These are phyloP conservation scores for Hemibagrus guttatus DNA, from an alignment of 2,797 vertebrate species.

Conservation along the genomic window DNA sequence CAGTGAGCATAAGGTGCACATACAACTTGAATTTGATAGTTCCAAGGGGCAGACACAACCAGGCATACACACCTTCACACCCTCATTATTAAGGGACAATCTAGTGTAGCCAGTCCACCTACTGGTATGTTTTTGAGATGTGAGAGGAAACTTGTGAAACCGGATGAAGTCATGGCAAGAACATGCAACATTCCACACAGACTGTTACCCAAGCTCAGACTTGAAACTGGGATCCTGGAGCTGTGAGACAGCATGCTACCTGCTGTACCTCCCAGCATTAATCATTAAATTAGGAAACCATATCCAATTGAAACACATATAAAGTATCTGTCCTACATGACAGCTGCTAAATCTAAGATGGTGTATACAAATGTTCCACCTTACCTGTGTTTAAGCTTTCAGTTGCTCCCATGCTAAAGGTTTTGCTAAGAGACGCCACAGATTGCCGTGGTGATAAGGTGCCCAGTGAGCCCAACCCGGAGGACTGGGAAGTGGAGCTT, in stretches of 20 bases:
- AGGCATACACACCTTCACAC: neutral
- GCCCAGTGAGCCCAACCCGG: constrained; percentile 77
- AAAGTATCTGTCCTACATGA: neutral
- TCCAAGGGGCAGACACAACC: too few relatives aligned
- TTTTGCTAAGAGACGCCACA: constrained; percentile 84
- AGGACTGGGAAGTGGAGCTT: constrained; percentile 78
- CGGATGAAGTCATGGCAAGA: neutral
- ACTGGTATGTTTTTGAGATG: neutral
- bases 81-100: neutral
- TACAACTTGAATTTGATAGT: neutral
- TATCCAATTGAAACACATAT: neutral
- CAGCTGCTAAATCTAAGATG: neutral
- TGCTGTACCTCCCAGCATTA: neutral
- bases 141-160: neutral
- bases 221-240: neutral
- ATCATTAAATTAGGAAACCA: neutral
- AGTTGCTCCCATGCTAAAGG: constrained; percentile 79
- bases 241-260: neutral
- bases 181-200: neutral
- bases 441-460: constrained; percentile 88
- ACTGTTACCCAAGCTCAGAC: neutral
- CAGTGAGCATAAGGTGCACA: neutral
- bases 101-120: neutral
- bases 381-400: constrained; percentile 82
- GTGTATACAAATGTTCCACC: neutral